These are phyloP conservation scores for Chelonia mydas DNA, from an alignment of 2,797 vertebrate species.

Conservation along the genomic window DNA sequence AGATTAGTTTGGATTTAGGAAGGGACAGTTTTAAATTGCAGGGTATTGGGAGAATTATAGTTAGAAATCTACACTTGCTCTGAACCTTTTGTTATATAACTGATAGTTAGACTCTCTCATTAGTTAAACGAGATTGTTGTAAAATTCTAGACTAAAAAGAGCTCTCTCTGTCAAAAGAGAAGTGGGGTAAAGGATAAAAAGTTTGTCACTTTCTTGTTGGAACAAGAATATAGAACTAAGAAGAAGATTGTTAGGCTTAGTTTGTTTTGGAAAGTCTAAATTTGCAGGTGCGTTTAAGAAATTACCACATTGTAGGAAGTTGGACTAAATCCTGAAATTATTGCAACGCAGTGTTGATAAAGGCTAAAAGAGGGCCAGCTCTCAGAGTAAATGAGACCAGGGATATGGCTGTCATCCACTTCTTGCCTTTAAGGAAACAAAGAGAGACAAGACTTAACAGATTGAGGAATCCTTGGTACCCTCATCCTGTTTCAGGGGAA, in stretches of 20 bases:
- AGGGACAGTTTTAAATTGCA: not conserved
- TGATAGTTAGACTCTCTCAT: conserved; percentile 18
- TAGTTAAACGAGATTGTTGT: not conserved
- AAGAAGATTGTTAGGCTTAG: not conserved
- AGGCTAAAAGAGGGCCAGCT: not conserved
- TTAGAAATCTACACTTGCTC: not conserved
- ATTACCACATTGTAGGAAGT: not conserved
- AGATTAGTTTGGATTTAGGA: not conserved
- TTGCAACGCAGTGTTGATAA: not conserved
- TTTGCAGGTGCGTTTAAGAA: not conserved
- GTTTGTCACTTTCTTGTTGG: not conserved
- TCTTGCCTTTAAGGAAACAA: not conserved
- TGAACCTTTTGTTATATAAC: not conserved
- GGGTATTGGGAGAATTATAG: not conserved
- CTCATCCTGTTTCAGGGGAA: not conserved
- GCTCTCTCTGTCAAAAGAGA: not conserved
- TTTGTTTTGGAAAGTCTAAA: not conserved
- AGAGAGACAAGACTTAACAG: not conserved
- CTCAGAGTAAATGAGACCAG: not conserved
- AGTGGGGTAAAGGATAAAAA: not conserved
- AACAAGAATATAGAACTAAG: not conserved
- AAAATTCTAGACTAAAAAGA: not conserved
- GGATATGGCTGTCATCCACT: not conserved
- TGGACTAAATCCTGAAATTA: not conserved
- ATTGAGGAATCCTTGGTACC: not conserved